These are phyloP conservation scores for Drosophila lutescens DNA, from an alignment of 2,888 invertebrate species.

Conservation along the genomic window DNA sequence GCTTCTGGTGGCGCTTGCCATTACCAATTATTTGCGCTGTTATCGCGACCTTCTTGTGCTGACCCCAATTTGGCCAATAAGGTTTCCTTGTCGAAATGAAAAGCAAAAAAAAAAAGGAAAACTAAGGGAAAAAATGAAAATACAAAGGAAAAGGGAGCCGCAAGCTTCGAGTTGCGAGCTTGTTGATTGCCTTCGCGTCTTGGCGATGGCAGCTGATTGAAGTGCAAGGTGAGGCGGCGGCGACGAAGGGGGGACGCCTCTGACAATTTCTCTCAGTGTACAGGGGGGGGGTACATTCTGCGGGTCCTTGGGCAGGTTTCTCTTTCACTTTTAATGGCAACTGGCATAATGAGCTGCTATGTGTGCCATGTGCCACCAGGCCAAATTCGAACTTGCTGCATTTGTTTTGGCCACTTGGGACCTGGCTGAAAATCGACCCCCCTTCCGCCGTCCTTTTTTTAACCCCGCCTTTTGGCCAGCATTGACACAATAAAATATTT, in stretches of 20 bases:
- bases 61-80: slow-evolving; percentile 75
- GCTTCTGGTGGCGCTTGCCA: slow-evolving; percentile 52
- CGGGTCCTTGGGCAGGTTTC: slow-evolving; percentile 41
- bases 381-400: slow-evolving; percentile 43
- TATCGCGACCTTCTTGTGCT: slow-evolving; percentile 76
- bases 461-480: slow-evolving; percentile 51
- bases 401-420: slow-evolving; percentile 63
- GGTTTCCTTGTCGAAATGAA: slow-evolving; percentile 37
- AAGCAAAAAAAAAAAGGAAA: background rate
- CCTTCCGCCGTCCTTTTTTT: background rate
- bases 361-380: slow-evolving; percentile 47
- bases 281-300: background rate
- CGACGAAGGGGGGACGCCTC: slow-evolving; percentile 1
- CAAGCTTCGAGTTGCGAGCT: slow-evolving; percentile 32
- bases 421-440: slow-evolving; percentile 12
- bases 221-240: slow-evolving; percentile 36
- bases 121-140: background rate
- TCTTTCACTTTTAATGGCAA: slow-evolving; percentile 67
- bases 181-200: slow-evolving; percentile 50
- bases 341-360: slow-evolving; percentile 65
- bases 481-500: slow-evolving; percentile 77
- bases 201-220: slow-evolving; percentile 47
- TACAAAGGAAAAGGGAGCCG: slow-evolving; percentile 17
- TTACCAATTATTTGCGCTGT: slow-evolving; percentile 75
- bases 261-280: slow-evolving; percentile 10